Evolutionary conservation across 2,797 vertebrate genomes (phyloP).

Genomic region (Crypturellus tataupa): DNA sequence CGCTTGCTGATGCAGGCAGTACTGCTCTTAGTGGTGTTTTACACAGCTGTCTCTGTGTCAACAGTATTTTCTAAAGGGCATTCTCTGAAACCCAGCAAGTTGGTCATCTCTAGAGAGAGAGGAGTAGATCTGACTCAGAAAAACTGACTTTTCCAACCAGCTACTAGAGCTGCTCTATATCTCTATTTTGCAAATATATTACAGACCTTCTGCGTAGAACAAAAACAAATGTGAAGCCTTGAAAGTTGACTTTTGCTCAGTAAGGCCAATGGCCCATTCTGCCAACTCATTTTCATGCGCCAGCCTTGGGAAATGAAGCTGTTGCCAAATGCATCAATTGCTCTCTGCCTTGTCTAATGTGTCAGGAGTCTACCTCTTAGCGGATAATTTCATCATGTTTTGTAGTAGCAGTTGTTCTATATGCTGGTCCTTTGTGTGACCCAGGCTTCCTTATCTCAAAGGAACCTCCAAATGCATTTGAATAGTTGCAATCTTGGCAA

Average conservation of each 20-base stretch:
- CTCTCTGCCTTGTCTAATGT: not conserved
- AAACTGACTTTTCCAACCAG: not conserved
- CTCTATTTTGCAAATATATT: not conserved
- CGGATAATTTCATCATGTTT: not conserved
- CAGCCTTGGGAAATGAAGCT: not conserved
- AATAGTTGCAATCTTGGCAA: not conserved
- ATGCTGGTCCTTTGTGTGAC: not conserved
- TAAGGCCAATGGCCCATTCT: not conserved
- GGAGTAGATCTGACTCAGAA: not conserved
- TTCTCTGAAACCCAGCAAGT: not conserved
- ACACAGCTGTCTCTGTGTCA: not conserved
- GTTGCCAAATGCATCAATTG: not conserved
- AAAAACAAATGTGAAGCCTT: not conserved
- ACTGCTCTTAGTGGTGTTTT: not conserved
- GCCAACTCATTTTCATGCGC: not conserved
- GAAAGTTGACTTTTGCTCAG: not conserved
- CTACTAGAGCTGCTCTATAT: not conserved
- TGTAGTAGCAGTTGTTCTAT: not conserved
- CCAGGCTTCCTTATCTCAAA: not conserved
- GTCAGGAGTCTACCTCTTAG: not conserved
- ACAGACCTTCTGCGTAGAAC: not conserved
- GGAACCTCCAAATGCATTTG: not conserved
- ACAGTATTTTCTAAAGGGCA: not conserved
- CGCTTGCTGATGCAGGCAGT: not conserved
- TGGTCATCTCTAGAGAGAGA: not conserved